Base-by-base conservation (phyloP, 2,113 vertebrate genomes). In the Nibea albiflora region DNA sequence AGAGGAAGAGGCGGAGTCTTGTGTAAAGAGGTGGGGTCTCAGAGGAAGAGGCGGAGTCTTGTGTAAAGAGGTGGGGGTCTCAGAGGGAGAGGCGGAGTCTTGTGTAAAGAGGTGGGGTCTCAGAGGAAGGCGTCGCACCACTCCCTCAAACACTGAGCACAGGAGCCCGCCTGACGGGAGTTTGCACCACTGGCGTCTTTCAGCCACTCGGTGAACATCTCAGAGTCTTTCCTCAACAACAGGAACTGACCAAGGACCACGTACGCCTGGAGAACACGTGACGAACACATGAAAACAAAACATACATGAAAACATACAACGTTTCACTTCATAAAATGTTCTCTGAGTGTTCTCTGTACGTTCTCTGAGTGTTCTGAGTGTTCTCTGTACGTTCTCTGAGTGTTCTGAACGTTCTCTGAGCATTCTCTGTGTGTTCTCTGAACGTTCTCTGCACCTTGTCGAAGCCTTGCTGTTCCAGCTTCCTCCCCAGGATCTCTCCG, bases 71-170 rank as follows among this genome's bases (percentile, higher is more conserved):
- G 76, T 0, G 44, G 26, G n/a, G 46, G n/a, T 6, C 0, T 46
- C 26, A 7, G 28, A 0, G 2, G 7, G 11, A 24, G 42, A 44
- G 42, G 42, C 31, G 72, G 35, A 22, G 47, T 3, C 0, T 58
- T 9, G 1, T 20, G 0, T 0, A 5, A n/a, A 4, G 52, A 39
- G 80, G 80, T 5, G 53, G 53, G 1, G 63, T 12, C 61, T 94
- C 88, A 96, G 49, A 95, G 92, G 83, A 94, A 95, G 50, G 93
- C 66, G 0, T 94, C 84, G 1, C 94, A 95, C 94, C 92, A 95
- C 53, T 95, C 93, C 60, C 65, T 89, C 49, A 95, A 87, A 70
- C 93, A 94, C 75, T 91, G 90, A 15, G 81, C 56, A n/a, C 94
- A 96, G 46, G 87, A 67, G 0, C 62, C 64, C 0, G 95, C 93